Percentiles rank a stretch among this genome's conserved stretches.
Conservation (phyloP, 2,888 invertebrate genomes). For the Torymus texanus region DNA sequence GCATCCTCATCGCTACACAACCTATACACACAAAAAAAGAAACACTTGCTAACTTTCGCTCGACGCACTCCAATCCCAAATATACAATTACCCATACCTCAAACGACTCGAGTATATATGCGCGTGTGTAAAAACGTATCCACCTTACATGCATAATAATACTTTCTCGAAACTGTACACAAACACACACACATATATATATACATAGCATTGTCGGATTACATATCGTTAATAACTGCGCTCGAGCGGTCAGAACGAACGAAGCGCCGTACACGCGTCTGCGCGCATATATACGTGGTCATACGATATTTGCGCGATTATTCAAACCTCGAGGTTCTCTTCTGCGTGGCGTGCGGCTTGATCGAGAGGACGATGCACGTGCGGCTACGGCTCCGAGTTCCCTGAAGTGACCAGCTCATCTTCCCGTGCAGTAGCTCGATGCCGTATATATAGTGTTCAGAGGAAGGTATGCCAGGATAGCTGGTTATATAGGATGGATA, state of each 20-base stretch:
- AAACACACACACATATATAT: not conserved
- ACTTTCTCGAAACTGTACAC: no score
- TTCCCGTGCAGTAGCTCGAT: slow-evolving; percentile 19
- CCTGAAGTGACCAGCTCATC: slow-evolving; percentile 51
- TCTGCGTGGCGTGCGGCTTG: not conserved
- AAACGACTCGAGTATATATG: no score
- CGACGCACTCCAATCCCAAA: no score
- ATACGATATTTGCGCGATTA: slow-evolving; percentile 51
- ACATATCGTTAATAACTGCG: slow-evolving; percentile 32
- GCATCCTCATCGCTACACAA: no score
- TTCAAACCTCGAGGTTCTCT: not conserved
- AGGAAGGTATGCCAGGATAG: no score
- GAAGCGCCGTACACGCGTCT: not conserved
- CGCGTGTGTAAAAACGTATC: no score
- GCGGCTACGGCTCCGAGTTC: slow-evolving; percentile 39
- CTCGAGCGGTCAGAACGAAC: not conserved
- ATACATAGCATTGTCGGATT: slow-evolving; percentile 40
- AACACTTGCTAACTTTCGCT: no score
- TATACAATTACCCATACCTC: no score
- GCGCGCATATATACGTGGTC: slow-evolving; percentile 1
- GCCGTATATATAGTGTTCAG: no score
- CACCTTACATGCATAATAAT: no score
- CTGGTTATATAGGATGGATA: no score
- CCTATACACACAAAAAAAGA: no score
- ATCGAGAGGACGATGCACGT: slow-evolving; percentile 45